Percentiles rank a stretch among this genome's conserved stretches.
phyloP scores from a whole-genome alignment of 2,113 vertebrate species.

The Ceratotherium simum region DNA sequence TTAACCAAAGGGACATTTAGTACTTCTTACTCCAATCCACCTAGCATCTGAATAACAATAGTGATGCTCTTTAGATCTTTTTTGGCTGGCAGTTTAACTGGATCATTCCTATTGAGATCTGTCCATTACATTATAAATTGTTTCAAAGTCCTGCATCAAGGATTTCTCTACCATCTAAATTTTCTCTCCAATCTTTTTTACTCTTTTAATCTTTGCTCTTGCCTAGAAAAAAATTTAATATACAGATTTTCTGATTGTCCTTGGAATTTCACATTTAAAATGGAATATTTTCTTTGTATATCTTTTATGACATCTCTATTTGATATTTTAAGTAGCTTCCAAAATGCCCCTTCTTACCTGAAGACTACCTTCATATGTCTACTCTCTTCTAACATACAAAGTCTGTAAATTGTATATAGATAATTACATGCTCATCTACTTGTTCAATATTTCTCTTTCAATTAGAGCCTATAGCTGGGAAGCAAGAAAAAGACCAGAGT shows the following conservation, averaged over 20 bases:
- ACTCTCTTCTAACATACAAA: background rate
- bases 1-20: background rate
- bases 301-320: background rate
- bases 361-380: background rate
- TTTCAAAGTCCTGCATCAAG: background rate
- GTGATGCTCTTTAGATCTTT: background rate
- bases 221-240: background rate
- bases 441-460: constrained; percentile 20
- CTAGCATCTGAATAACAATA: background rate
- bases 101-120: background rate
- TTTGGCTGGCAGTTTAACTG: background rate
- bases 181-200: background rate
- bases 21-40: background rate
- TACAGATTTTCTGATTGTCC: background rate
- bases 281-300: background rate
- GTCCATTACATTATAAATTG: background rate
- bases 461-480: background rate
- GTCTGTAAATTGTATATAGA: background rate
- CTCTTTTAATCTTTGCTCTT: background rate
- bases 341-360: background rate
- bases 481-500: background rate
- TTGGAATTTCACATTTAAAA: background rate
- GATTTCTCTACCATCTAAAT: background rate
- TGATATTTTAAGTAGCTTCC: background rate
- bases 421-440: background rate